Evolutionary conservation across 2,888 invertebrate genomes (phyloP).

Genomic region (Drosophila macrospina): DNA sequence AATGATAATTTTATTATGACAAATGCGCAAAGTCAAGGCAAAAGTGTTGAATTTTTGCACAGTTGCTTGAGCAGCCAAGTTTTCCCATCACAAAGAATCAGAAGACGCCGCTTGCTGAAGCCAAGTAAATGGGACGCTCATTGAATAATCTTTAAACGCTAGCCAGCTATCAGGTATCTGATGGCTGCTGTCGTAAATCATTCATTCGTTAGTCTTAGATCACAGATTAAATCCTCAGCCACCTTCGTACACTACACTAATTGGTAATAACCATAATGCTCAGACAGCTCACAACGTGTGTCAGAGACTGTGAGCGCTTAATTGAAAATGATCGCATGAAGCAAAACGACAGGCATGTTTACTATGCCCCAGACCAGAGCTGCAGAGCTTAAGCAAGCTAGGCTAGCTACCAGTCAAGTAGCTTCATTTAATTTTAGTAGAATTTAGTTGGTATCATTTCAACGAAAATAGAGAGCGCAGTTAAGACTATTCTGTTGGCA

Average conservation of each 20-base stretch:
- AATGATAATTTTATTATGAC: conserved; percentile 75
- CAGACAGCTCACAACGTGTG: conserved; percentile 28
- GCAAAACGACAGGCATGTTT: no score
- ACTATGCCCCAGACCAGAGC: not conserved
- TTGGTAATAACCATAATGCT: conserved; percentile 39
- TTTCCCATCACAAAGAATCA: conserved; percentile 7
- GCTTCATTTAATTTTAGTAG: conserved; percentile 52
- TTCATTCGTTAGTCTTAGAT: conserved; percentile 39
- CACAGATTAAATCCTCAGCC: conserved; percentile 29
- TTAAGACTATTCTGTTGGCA: conserved; percentile 40
- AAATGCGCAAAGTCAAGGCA: conserved; percentile 55
- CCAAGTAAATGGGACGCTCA: conserved; percentile 16
- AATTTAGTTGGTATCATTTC: conserved; percentile 49
- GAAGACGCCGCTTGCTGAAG: not conserved
- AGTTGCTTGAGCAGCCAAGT: conserved; percentile 14
- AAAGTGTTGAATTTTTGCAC: conserved; percentile 28
- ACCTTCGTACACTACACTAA: conserved; percentile 55
- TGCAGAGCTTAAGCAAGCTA: conserved; percentile 1
- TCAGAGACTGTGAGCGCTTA: conserved; percentile 31
- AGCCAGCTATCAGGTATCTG: conserved; percentile 5
- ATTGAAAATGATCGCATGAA: conserved; percentile 71
- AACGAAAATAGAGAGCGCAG: conserved; percentile 43
- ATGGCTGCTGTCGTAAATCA: conserved; percentile 35
- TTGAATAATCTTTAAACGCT: conserved; percentile 32
- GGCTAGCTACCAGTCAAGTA: conserved; percentile 13